phyloP scores from a whole-genome alignment of 2,113 vertebrate species.

The Acrocephalus kingi region DNA sequence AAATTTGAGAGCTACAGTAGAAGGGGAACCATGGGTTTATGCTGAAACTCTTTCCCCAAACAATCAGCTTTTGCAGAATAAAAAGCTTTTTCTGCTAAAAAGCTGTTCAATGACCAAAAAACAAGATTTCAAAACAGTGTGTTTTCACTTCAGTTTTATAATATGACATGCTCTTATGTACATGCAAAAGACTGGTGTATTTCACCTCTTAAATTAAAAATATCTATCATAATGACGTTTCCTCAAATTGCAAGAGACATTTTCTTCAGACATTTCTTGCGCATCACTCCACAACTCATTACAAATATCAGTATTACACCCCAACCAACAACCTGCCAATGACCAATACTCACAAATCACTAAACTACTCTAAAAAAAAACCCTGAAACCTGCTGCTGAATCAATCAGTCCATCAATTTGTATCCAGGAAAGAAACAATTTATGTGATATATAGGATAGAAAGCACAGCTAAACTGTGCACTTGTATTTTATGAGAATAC shows the following conservation, averaged over 20 bases:
- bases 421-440: neutral
- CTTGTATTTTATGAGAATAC: neutral
- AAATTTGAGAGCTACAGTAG: neutral
- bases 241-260: neutral
- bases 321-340: neutral
- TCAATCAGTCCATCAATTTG: neutral
- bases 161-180: neutral
- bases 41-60: neutral
- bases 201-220: neutral
- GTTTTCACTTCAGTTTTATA: neutral
- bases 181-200: neutral
- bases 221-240: neutral
- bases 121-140: neutral
- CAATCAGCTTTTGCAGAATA: neutral
- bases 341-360: neutral
- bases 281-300: neutral
- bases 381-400: neutral
- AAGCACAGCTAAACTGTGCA: neutral
- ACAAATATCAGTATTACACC: neutral
- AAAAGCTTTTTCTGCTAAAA: neutral
- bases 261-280: neutral
- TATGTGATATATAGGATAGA: neutral
- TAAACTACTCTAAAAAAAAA: neutral
- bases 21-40: neutral
- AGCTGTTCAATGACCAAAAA: neutral